Base-by-base conservation (phyloP, 2,797 vertebrate species). In the Pipistrellus nathusii region DNA sequence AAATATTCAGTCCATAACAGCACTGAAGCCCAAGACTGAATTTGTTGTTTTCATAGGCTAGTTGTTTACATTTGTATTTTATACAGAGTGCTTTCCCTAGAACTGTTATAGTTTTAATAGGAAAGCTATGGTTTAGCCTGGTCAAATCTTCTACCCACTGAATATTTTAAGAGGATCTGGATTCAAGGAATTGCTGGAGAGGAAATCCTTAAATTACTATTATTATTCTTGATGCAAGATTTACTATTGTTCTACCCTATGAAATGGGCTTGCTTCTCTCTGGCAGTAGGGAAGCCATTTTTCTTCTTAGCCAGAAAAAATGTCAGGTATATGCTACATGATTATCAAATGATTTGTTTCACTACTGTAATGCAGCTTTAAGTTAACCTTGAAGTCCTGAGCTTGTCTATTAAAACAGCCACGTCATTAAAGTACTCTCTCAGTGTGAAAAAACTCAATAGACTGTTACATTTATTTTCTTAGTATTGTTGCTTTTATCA, bases 121-220 rank as follows among this genome's bases (percentile, higher is more conserved):
- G 4, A 68, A 93, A 32, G 17, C 21, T 85, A 0, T 77, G 17
- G 32, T 75, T 81, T 93, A 95, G 35, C 12, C 71, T 72, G 9
- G 21, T 32, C 53, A 90, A n/a, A 69, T 93, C 78, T 83, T 93
- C 25, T 94, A 14, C 9, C 17, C 51, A 57, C 55, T 90, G 18
- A 90, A 96, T 73, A 82, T 41, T 77, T 95, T 81, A n/a, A 81
- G 64, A 94, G 62, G 35, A 64, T 94, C 66, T 87, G 69, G 38
- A 92, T 93, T 93, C 25, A 85, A 90, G 41, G 64, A 93, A 75
- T 95, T 96, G 44, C 41, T 91, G 2, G 6, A 94, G 46, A 88
- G 72, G 46, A 92, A 93, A 46, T 93, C 46, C 46, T 91, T 88
- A 76, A 86, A 59, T 94, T 57, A 69, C 27, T 93, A 1, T 95